Base-by-base conservation (phyloP, 37 sponge, comb jelly and placozoan species). In the Aplysina aerophoba region DNA sequence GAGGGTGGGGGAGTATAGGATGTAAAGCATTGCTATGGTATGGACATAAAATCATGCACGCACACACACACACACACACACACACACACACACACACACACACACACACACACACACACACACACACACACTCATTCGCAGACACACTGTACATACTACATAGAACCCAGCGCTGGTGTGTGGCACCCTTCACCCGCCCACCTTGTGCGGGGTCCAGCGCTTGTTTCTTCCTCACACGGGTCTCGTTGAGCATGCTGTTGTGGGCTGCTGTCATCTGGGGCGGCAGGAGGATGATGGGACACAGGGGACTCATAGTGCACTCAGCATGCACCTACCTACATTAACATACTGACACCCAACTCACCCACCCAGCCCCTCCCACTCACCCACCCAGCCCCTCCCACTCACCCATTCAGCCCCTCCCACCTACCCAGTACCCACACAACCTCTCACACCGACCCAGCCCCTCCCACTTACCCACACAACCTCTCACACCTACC, bases 211-310 rank as follows among this genome's bases (percentile, higher is more conserved):
- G 90, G 28, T 90, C 93, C 16, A 82, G 54, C 15, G 39, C 39
- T 39, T 89, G 95, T 58, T 91, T 91, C 86, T 88, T 91, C 55
- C 69, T 85, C 69, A 92, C 38, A 80, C 92, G 90, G 0, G 82
- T 55, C 37, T 90, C 95, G 28, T 89, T 83, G 65, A 89, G 65
- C 14, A 80, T 60, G 36, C 72, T 39, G 21, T 62, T 81, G 83
- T 92, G 85, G 15, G 88, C 86, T 73, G 93, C 90, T 63, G 89
- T 90, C 89, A 94, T 90, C 94, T 93, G 79, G 28, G 55, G 16
- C 67, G 8, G 50, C 50, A 44, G 50, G 50, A 44, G 8, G 50
- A 44, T 3, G 8, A 44, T 3, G 67, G 37, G 54, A 28, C 33
- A 71, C 11, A 1, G 31, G 72, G 4, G 31, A 1, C 4, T 0